Percentiles rank a stretch among this genome's conserved stretches.
Conservation (phyloP, 2,888 invertebrate species). For the Ditula angustiorana region DNA sequence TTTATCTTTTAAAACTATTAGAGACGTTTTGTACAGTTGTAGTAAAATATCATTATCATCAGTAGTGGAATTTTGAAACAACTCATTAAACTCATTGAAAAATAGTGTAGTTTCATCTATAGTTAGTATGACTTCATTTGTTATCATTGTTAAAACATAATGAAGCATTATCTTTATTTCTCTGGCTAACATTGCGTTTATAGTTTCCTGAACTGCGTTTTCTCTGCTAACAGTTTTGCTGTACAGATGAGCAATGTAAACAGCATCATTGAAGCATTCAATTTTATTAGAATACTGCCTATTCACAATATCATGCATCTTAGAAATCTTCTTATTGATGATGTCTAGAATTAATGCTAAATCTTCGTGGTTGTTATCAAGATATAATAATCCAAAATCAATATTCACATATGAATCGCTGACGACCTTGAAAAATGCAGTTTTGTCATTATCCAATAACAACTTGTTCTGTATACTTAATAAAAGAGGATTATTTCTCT, state of each 20-base stretch:
- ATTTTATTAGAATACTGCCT: constrained; percentile 68
- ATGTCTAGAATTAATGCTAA: constrained; percentile 51
- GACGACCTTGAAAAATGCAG: constrained; percentile 51
- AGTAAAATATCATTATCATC: constrained; percentile 52
- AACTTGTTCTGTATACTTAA: constrained; percentile 47
- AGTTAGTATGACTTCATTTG: constrained; percentile 52
- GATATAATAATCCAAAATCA: constrained; percentile 60
- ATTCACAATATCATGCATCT: constrained; percentile 55
- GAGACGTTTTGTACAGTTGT: constrained; percentile 59
- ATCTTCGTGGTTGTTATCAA: constrained; percentile 55
- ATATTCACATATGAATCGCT: constrained; percentile 53
- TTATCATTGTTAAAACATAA: constrained; percentile 59
- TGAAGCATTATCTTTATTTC: constrained; percentile 57
- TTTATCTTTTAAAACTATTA: constrained; percentile 58
- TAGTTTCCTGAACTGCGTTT: constrained; percentile 37
- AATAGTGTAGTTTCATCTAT: constrained; percentile 55
- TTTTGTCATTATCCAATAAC: constrained; percentile 49
- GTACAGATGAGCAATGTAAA: constrained; percentile 57
- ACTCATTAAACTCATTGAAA: constrained; percentile 50
- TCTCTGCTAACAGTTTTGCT: constrained; percentile 49
- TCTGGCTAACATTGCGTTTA: constrained; percentile 48
- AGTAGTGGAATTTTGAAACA: constrained; percentile 43
- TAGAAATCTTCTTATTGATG: constrained; percentile 55
- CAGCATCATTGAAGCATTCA: constrained; percentile 59
- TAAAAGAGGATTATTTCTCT: constrained; percentile 50